Base-by-base conservation (phyloP, 1,140 invertebrate genomes). In the Stegodyphus mimosarum region DNA sequence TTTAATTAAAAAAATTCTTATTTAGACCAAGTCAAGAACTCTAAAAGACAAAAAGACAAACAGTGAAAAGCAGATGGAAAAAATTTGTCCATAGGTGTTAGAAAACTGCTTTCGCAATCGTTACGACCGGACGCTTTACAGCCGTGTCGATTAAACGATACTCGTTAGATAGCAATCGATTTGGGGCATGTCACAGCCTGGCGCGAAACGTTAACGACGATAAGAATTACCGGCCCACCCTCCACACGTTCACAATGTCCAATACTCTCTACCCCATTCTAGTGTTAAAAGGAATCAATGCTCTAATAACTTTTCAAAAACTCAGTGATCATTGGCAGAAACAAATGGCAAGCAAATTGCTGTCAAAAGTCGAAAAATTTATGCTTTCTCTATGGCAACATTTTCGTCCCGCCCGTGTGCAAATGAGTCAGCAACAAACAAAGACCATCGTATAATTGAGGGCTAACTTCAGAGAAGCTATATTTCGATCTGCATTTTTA, bases 161-260 rank as follows among this genome's bases (percentile, higher is more conserved):
- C 78, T 81, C 78, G 78, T 81, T 81, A 81, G 78, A 81, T 81
- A 67, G 71, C 69, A 81, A 81, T 81, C 78, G 78, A 81, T 81
- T 81, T 13, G 69, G 69, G 53, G 70, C 53, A 72, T 81, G 78
- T 81, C 78, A 81, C 78, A 52, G 78, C 69, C 78, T 81, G 78
- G 78, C 51, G 78, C 69, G 69, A 72, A 72, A 81, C 78, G 78
- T 72, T 81, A 81, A 81, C 78, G 78, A 81, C 69, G 51, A 55
- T 33, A 66, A 49, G 74, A 60, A 60, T 67, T 18, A 18, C 66
- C 7, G n/a, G n/a, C 66, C n/a, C 15, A 67, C n/a, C n/a, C 66
- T 67, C 66, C 9, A 33, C 33, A 33, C 33, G 33, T 33, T 33
- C 33, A 33, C 52, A 33, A 9, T 60, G 17, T n/a, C 51, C 11